Conservation (phyloP, 2,113 vertebrate species). For the Hydrolagus affinis region DNA sequence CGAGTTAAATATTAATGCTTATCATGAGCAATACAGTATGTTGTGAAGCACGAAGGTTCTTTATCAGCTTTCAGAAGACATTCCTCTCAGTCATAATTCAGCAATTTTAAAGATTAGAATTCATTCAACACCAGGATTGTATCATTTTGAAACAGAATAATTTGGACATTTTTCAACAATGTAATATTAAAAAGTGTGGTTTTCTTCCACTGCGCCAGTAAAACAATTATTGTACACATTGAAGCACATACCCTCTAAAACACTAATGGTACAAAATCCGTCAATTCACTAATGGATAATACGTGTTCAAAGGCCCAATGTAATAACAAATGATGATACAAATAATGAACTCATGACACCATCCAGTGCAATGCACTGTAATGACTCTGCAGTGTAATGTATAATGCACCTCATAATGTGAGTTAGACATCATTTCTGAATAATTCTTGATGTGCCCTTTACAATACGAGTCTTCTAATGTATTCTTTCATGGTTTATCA, state of each 20-base stretch:
- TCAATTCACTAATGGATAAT: not conserved
- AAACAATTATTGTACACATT: not conserved
- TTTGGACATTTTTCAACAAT: not conserved
- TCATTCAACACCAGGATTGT: not conserved
- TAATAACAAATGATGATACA: slow-evolving; percentile 23
- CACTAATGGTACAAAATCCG: not conserved
- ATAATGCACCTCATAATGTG: slow-evolving; percentile 12
- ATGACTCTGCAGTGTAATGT: not conserved
- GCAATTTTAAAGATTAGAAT: not conserved
- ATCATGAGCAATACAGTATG: not conserved
- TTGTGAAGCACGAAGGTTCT: too few relatives aligned
- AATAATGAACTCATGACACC: slow-evolving; percentile 20
- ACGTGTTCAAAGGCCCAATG: slow-evolving; percentile 1
- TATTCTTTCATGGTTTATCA: not conserved
- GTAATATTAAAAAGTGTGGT: not conserved
- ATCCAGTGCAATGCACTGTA: not conserved
- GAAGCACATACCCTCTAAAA: not conserved
- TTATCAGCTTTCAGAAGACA: not conserved
- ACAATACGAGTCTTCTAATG: not conserved
- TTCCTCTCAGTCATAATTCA: slow-evolving; percentile 3
- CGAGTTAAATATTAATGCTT: not conserved
- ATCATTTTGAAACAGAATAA: not conserved
- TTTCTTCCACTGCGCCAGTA: not conserved
- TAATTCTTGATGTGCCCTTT: not conserved
- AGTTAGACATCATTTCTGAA: slow-evolving; percentile 12